phyloP scores from a whole-genome alignment of 2,113 vertebrate genomes.

The Loxodonta africana region DNA sequence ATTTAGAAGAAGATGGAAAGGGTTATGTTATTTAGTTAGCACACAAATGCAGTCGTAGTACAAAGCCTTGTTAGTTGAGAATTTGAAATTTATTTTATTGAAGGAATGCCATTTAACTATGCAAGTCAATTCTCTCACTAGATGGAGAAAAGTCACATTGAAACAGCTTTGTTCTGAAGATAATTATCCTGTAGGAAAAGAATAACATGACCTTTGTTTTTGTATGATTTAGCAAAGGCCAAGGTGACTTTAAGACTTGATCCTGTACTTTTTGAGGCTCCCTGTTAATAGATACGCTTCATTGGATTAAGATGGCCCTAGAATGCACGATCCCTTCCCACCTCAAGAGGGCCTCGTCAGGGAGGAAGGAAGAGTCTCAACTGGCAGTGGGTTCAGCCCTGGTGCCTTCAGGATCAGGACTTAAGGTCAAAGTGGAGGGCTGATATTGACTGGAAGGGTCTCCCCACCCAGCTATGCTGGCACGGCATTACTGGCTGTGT shows the following conservation, averaged over 20 bases:
- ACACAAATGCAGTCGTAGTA: not conserved
- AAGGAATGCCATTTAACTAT: constrained; percentile 26
- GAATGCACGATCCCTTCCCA: not conserved
- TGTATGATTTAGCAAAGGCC: not conserved
- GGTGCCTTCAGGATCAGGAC: not conserved
- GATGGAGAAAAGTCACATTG: constrained; percentile 14
- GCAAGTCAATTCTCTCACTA: constrained; percentile 27
- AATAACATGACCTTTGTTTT: not conserved
- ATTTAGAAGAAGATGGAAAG: not conserved
- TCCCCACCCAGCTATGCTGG: not conserved
- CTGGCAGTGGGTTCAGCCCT: not conserved
- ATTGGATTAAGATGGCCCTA: not conserved
- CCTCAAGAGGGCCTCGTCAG: not conserved
- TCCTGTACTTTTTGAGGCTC: not conserved
- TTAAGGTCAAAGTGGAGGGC: not conserved
- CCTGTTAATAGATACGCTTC: not conserved
- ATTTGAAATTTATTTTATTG: constrained; percentile 34
- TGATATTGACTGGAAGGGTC: not conserved
- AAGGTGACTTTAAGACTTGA: not conserved
- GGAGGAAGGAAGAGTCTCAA: not conserved
- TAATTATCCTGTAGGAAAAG: constrained; percentile 10
- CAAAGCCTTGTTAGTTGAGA: not conserved
- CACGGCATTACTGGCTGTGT: not conserved
- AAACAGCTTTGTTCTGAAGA: constrained; percentile 59
- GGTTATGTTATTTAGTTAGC: not conserved